These are phyloP conservation scores for Paramormyrops hopkinsi DNA, from an alignment of 2,797 vertebrate genomes.

Conservation along the genomic window DNA sequence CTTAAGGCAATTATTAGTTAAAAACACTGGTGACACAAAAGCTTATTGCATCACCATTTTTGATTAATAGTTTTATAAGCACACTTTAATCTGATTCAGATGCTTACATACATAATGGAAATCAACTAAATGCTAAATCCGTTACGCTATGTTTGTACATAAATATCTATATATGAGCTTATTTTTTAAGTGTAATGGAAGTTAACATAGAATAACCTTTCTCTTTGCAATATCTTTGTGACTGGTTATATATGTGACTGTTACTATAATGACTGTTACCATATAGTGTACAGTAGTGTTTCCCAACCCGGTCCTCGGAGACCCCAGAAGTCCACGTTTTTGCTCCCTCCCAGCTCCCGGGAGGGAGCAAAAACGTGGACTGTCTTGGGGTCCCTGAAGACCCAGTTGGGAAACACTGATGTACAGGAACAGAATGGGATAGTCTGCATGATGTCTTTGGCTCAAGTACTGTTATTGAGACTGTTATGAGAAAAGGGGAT, in stretches of 20 bases:
- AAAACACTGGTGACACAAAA: neutral
- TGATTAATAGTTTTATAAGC: neutral
- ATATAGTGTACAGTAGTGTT: neutral
- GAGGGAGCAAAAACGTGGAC: neutral
- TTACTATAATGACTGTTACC: constrained; percentile 42
- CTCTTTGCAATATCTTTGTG: constrained; percentile 32
- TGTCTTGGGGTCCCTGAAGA: neutral
- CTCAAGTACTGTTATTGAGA: constrained; percentile 62
- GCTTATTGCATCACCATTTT: neutral
- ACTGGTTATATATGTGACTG: constrained; percentile 52
- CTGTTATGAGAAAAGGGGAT: constrained; percentile 53
- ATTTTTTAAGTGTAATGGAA: constrained; percentile 5
- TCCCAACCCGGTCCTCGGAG: neutral
- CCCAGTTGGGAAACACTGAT: neutral
- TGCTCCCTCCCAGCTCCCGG: neutral
- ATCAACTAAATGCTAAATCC: neutral
- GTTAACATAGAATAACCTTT: neutral
- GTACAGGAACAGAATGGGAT: constrained; percentile 25
- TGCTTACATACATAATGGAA: neutral
- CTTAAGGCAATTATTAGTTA: neutral
- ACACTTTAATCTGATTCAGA: neutral
- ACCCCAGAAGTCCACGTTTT: neutral
- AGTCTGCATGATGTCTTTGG: constrained; percentile 51
- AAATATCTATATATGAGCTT: neutral
- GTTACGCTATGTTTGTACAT: neutral